Base-by-base conservation (phyloP, 2,888 invertebrate genomes). In the Bombylius discolor region DNA sequence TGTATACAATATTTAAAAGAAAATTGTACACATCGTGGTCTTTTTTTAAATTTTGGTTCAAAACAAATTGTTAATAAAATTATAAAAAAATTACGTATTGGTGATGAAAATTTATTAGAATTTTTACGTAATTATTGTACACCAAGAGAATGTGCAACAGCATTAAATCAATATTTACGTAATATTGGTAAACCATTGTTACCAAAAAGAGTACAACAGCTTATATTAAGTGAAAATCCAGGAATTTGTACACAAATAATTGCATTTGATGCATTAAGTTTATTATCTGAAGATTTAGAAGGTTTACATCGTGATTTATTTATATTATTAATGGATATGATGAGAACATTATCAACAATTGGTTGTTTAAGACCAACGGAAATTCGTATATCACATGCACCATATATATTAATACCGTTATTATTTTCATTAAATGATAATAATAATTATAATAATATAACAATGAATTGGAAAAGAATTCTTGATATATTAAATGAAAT, bases 141-240 rank as follows among this genome's bases (percentile, higher is more conserved):
- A 50, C 56, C 59, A 42, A 51, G 59, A 14, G 60, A 60, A 56
- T 60, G 60, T 56, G 60, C 60, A 12, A 53, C 60, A 45, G 60
- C 57, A 13, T 53, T 59, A 51, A 56, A 53, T 47, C 42, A 47
- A 36, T 60, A 58, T 52, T 42, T 60, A 31, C 50, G 53, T 46
- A 47, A 48, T 39, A 47, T 59, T 44, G 53, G 52, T 5, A 52
- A 56, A 34, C 60, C 58, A 36, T 47, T 60, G 39, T 51, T 60
- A n/a, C 50, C 60, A n/a, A 55, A 55, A 51, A 53, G 60, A 1
- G 57, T 59, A 33, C 59, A 59, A 34, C 55, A 53, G 9, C 42
- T 60, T n/a, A 34, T 60, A 8, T 47, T 58, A 6, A 54, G 60
- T 49, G 57, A 60, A 13, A 60, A 60, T 52, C 51, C 46, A 32